Percentiles rank a stretch among this genome's conserved stretches.
These are phyloP conservation scores for Agonopterix arenella DNA, from an alignment of 2,888 invertebrate genomes.

Conservation along the genomic window DNA sequence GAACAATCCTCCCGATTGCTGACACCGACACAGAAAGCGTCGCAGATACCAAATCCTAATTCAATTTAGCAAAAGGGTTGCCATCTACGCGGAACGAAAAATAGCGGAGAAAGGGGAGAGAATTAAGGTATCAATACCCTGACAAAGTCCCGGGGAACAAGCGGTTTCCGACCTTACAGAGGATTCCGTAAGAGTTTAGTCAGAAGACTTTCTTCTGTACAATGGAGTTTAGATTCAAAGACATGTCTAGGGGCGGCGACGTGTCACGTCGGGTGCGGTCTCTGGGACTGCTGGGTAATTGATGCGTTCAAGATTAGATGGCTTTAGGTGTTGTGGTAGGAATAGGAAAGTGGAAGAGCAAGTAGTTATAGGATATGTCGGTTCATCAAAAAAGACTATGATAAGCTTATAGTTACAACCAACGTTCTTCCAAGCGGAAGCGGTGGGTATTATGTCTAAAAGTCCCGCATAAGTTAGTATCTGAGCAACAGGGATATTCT, in stretches of 20 bases:
- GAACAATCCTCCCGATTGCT: constrained; percentile 6
- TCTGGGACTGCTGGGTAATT: constrained; percentile 43
- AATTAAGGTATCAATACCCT: constrained; percentile 1
- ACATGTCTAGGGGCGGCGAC: constrained; percentile 64
- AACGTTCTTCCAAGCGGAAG: no score
- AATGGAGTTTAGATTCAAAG: constrained; percentile 29
- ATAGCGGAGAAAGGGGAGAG: constrained; percentile 29
- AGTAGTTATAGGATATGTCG: no score
- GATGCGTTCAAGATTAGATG: constrained; percentile 53
- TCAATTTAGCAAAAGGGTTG: constrained; percentile 71
- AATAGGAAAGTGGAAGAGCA: not conserved
- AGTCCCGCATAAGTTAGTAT: no score
- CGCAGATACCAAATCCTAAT: constrained; percentile 46
- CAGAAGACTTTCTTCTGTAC: no score
- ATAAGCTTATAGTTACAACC: no score
- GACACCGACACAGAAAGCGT: constrained; percentile 23
- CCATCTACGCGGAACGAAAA: constrained; percentile 60
- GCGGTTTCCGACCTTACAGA: no score
- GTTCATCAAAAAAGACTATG: no score
- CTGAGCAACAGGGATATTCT: no score
- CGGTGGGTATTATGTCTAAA: no score
- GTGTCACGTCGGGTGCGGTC: constrained; percentile 49
- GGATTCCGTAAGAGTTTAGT: no score
- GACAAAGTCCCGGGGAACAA: no score
- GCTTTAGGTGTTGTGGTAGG: constrained; percentile 31